Base-by-base conservation (phyloP, 2,797 vertebrate genomes). In the Uromys caudimaculatus region DNA sequence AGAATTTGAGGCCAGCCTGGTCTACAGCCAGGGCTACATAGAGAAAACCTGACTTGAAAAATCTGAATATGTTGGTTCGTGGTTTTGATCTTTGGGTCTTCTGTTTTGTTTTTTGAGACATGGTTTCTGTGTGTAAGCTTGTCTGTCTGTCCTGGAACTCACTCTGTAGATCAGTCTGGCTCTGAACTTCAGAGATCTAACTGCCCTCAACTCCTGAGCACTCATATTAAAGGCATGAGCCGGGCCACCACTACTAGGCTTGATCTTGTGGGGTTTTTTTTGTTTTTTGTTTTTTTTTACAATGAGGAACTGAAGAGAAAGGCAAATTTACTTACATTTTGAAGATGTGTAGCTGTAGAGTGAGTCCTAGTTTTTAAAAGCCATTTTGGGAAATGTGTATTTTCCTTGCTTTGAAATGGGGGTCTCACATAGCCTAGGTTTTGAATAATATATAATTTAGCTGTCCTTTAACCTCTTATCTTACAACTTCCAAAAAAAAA, bases 281-380 rank as follows among this genome's bases (percentile, higher is more conserved):
- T 58, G 23, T 54, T 19, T 58, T 58, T 81, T 52, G 52, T 23
- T 54, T 62, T 27, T 60, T 56, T 56, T 16, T 8, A 29, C 27
- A 84, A 12, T 47, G 58, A 84, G 41, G 47, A 84, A 62, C 38
- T 94, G 67, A 94, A 95, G 84, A 94, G 95, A 79, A 85, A 93
- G 83, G 16, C 62, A 71, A 47, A 73, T 38, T 17, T 95, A 8
- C 38, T 62, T 85, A 35, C 21, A 2, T 83, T 78, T 17, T 94
- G 13, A 79, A 90, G 56, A 86, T 92, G 41, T 27, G 94, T 96
- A 89, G 62, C 71, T 96, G 2, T 91, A 87, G 69, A 88, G 13
- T 94, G 86, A 91, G 62, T 85, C 50, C 54, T 91, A 47, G 67
- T 91, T 91, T 24, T 93, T 93, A 54, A 94, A 89, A 32, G 50